Percentiles rank a stretch among this genome's conserved stretches.
phyloP scores from a whole-genome alignment of 2,797 vertebrate species.

The Buceros bicornis region DNA sequence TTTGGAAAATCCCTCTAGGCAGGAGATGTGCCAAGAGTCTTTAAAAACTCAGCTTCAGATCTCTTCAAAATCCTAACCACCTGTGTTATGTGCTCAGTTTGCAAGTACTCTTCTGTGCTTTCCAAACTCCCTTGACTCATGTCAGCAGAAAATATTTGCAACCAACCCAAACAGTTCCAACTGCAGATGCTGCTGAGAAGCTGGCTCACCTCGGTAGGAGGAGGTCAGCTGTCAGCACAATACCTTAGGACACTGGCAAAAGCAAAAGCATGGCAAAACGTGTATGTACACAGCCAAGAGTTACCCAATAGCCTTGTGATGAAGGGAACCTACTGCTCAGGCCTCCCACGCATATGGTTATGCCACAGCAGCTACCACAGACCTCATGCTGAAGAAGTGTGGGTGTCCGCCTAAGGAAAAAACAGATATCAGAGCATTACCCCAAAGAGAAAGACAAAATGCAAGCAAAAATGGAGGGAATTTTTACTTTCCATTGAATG shows the following conservation, averaged over 20 bases:
- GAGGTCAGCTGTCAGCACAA: neutral
- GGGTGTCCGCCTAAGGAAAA: neutral
- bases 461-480: neutral
- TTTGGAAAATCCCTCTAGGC: conserved; percentile 16
- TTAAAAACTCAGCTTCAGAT: conserved; percentile 22
- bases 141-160: neutral
- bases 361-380: neutral
- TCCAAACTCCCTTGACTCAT: neutral
- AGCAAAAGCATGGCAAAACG: neutral
- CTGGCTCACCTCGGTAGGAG: neutral
- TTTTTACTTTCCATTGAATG: neutral
- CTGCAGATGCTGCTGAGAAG: conserved; percentile 42
- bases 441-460: neutral
- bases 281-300: neutral
- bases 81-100: conserved; percentile 24
- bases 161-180: neutral
- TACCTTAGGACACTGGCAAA: neutral
- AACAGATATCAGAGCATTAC: neutral
- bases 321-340: neutral
- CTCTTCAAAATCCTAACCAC: conserved; percentile 32
- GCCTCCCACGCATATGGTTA: neutral
- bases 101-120: neutral
- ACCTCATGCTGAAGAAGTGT: neutral
- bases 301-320: neutral
- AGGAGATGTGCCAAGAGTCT: neutral